Conservation (phyloP, 2,797 vertebrate species). For the Enoplosus armatus region DNA sequence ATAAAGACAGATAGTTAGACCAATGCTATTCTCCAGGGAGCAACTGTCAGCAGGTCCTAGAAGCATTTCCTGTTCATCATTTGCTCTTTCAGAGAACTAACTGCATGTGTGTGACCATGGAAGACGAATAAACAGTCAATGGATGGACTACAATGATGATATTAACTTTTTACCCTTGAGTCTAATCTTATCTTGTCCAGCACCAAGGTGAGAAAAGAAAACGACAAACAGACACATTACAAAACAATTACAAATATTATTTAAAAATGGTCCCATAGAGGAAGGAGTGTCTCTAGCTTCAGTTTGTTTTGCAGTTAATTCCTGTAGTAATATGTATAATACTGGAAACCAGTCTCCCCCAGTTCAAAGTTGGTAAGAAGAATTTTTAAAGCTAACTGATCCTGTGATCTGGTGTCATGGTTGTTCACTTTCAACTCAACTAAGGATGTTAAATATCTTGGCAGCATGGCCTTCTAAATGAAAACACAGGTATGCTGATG, state of each 20-base stretch:
- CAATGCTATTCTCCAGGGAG: slow-evolving; percentile 5
- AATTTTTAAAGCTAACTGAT: background rate
- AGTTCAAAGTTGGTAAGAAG: background rate
- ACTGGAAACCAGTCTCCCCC: background rate
- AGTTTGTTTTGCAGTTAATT: background rate
- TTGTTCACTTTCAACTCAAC: background rate
- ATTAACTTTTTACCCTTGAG: background rate
- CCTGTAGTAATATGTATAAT: no score
- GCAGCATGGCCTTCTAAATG: background rate
- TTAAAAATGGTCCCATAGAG: background rate
- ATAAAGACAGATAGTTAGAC: background rate
- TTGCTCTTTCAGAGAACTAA: background rate
- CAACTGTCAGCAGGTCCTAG: background rate
- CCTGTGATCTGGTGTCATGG: no score
- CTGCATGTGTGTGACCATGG: background rate
- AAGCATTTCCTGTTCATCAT: slow-evolving; percentile 24
- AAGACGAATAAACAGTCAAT: background rate
- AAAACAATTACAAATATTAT: background rate
- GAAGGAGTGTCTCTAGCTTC: background rate
- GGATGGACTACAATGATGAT: background rate
- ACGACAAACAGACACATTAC: background rate
- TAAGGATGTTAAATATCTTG: background rate
- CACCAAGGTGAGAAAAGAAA: background rate
- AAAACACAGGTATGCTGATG: background rate
- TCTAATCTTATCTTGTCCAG: background rate